These are phyloP conservation scores for Enteromius trimaculatus DNA, from an alignment of 2,797 vertebrate genomes.

Conservation along the genomic window DNA sequence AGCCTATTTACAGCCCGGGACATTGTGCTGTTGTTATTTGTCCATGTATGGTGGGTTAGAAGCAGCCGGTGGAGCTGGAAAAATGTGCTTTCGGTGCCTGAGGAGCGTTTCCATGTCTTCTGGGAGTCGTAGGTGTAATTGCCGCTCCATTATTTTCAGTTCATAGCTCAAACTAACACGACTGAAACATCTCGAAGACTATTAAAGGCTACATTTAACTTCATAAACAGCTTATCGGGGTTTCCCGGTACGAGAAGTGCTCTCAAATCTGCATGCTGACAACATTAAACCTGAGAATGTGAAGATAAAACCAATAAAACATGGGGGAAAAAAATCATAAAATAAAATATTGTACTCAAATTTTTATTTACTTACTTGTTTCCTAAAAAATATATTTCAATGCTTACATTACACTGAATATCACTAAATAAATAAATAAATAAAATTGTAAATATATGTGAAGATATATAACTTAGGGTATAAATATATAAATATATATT, in stretches of 20 bases:
- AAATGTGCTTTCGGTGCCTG: not conserved
- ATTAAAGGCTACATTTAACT: constrained; percentile 63
- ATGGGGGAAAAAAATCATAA: not conserved
- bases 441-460: too few species aligned
- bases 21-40: constrained; percentile 11
- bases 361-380: not conserved
- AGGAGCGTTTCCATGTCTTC: not conserved
- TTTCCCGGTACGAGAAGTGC: constrained; percentile 57
- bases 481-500: too few species aligned
- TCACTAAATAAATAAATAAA: too few species aligned
- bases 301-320: not conserved
- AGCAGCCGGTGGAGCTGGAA: not conserved
- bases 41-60: constrained; percentile 27
- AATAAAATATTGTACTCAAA: not conserved
- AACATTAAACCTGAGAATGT: not conserved
- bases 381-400: too few species aligned
- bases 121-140: constrained; percentile 14
- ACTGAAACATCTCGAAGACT: constrained; percentile 34
- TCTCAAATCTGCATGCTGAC: not conserved
- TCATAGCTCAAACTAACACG: constrained; percentile 24
- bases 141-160: constrained; percentile 18
- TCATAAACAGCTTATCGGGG: constrained; percentile 35
- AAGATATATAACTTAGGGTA: too few species aligned
- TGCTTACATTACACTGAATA: too few species aligned
- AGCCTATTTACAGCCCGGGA: not conserved